Evolutionary conservation across 2,113 vertebrate genomes (phyloP), one percentile per base, ranked within the genome.

Genomic region (Nannospalax galili): DNA sequence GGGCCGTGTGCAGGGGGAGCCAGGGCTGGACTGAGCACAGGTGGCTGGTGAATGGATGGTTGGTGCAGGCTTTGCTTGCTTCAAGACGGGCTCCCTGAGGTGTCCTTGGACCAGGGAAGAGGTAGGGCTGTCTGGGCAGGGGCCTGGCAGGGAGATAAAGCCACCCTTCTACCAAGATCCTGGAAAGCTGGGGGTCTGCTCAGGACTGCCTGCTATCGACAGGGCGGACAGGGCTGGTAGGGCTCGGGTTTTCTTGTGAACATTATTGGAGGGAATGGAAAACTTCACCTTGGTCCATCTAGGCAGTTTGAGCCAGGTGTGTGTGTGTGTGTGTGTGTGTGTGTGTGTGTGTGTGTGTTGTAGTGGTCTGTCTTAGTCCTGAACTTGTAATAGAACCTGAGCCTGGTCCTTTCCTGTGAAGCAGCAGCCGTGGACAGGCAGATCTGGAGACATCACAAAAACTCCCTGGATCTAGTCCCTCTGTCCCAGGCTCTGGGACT

Each of bases 81-180:
- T 85, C 30, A 3, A 42, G 22, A 24, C 28, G 28, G 67, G 45
- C n/a, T 75, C 74, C 67, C 14, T 22, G 45, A 16, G 0, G 30
- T 56, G 11, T 8, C 35, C 5, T 0, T 16, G 62, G 16, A 48
- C 45, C 72, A 4, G 19, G 35, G 69, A 40, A 11, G 28, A 7
- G 4, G 58, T 9, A 3, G 20, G 5, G n/a, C 20, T 0, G 0
- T 35, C 37, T 3, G 14, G 14, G 19, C 1, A 8, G 79, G 42
- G 48, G 7, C 24, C 14, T 20, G 64, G 70, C n/a, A 64, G 42
- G 22, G 62, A 72, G 70, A 35, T 56, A 42, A 58, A 69, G 15
- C 52, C 3, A 12, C 16, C 16, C 26, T 72, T 58, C 37, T 6
- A 15, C 24, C 32, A n/a, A 86, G 64, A 32, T n/a, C 3, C 30